Conservation (phyloP, 2,113 vertebrate genomes). For the Cyanoramphus novaezelandiae region DNA sequence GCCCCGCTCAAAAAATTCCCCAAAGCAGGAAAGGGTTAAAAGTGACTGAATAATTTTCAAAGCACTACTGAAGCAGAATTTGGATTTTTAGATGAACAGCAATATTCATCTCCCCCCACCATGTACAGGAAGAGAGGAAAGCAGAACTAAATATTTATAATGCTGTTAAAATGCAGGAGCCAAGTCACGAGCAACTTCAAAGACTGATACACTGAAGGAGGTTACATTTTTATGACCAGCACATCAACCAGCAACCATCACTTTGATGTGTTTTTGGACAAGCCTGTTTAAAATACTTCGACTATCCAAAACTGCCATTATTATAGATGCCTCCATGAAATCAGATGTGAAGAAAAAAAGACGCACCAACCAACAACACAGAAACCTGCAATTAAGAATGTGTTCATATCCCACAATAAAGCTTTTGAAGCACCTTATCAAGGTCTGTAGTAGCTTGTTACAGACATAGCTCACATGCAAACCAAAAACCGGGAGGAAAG, state of each 20-base stretch:
- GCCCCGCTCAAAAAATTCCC: neutral
- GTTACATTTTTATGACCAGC: neutral
- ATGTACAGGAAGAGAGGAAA: neutral
- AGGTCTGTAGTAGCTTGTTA: neutral
- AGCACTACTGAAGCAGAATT: neutral
- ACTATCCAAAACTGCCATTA: neutral
- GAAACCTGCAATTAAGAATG: neutral
- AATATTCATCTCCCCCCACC: neutral
- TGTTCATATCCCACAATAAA: neutral
- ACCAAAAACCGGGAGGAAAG: neutral
- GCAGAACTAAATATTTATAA: neutral
- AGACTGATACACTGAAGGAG: neutral
- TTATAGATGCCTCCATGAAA: neutral
- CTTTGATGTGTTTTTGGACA: neutral
- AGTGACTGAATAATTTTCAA: neutral
- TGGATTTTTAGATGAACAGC: neutral
- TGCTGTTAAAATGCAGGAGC: neutral
- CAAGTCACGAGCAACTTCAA: neutral
- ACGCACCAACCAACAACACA: rapidly evolving
- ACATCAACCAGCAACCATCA: neutral
- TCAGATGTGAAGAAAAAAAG: neutral
- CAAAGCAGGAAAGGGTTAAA: neutral
- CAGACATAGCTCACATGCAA: neutral
- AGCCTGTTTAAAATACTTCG: neutral
- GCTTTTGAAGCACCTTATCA: neutral